Base-by-base conservation (phyloP, 2,113 vertebrate genomes). In the Lagenorhynchus albirostris region DNA sequence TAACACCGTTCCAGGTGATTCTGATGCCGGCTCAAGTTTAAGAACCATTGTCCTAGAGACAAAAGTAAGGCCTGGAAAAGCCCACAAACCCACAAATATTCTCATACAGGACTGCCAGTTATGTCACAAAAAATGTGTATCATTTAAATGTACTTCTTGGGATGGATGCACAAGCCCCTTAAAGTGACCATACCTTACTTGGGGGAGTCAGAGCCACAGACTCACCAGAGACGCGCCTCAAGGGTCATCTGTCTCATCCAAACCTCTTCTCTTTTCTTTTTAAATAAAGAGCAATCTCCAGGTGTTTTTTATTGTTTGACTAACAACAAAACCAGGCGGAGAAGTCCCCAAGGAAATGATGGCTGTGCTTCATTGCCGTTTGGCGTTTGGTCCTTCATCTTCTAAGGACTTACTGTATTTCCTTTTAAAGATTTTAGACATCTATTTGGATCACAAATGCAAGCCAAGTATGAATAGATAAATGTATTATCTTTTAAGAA, bases 391-490 rank as follows among this genome's bases (percentile, higher is more conserved):
- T 97, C 96, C 96, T 98, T 80, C 73, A 83, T 94, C 94, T 98
- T 97, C 96, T 36, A 98, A 97, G 91, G 15, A 77, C 90, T 84
- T 94, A 6, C 23, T 53, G 15, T 53, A 68, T 88, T 74, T 90
- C 91, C 71, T 89, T 95, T 97, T 90, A 97, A 97, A 98, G 97
- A 84, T 79, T 87, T 10, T 96, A 97, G 96, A 94, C 86, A 92
- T 2, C 94, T 65, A 96, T 96, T 91, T 67, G 53, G 53, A 53
- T 53, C 98, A 97, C 97, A 97, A 98, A 97, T 55, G 86, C 91
- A 97, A 97, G 91, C 88, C n/a, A 97, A 62, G 53, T 95, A 36
- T 26, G 89, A 98, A 98, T 99, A 98, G 98, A 98, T 98, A 98
- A 95, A 94, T 93, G 79, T 77, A 79, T 95, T 92, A 65, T 76